Base-by-base conservation (phyloP, 2,888 invertebrate genomes). In the Lasioglossum lativentre region DNA sequence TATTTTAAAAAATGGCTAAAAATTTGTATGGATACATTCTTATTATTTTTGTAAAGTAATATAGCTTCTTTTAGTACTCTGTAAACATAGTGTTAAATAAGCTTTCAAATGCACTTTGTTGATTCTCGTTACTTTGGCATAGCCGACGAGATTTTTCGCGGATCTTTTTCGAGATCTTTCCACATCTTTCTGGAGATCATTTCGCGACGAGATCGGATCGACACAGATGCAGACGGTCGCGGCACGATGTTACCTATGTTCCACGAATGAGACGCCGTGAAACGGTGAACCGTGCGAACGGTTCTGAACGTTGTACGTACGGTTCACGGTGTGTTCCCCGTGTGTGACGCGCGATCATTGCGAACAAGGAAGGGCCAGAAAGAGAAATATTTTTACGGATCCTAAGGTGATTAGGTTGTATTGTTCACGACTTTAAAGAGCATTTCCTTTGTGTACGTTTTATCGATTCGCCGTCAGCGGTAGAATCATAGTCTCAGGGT, bases 401-500 rank as follows among this genome's bases (percentile, higher is more conserved):
- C 34, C 34, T 27, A 70, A 75, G 80, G 47, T 42, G 12, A 76
- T 86, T 68, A 68, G 68, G 68, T 68, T 70, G 80, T 70, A 82
- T 71, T 71, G 63, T 82, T 63, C 73, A 68, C 80, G 70, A 77
- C 45, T 83, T 83, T 86, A 79, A 68, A 72, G 74, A 80, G 82
- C 81, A 78, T 84, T 86, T 86, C 52, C 82, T 88, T 74, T 66
- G n/a, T 45, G 68, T 75, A 52, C 38, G 59, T 90, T 87, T 68
- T 79, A 85, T 83, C 90, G 85, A 90, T 93, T 93, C 92, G 91
- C 92, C 94, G 91, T 93, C 93, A 23, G 91, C 86, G 87, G 90
- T 94, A 92, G 92, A 92, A 93, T 94, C 88, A 89, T 93, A 93
- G 92, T 93, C 93, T 94, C 94, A 93, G 93, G 94, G 92, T 94